phyloP scores from a whole-genome alignment of 2,113 vertebrate species.

The Otocyon megalotis region DNA sequence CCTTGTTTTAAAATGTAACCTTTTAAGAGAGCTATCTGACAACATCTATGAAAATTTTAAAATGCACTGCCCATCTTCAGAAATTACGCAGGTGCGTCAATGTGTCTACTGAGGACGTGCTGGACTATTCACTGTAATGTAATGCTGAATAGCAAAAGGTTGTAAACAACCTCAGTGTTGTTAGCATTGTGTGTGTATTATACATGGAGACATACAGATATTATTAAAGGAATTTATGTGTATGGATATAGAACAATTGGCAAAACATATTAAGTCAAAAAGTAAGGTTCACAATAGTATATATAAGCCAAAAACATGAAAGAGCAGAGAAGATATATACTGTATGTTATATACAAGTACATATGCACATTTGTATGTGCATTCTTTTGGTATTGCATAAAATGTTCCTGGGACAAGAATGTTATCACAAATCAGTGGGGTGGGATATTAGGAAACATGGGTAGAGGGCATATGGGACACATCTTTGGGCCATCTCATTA shows the following conservation, averaged over 20 bases:
- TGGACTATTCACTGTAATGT: not conserved
- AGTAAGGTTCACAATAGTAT: not conserved
- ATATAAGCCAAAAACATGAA: not conserved
- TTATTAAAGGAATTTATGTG: not conserved
- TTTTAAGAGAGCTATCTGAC: not conserved
- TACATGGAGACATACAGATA: not conserved
- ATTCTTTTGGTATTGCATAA: not conserved
- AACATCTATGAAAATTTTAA: not conserved
- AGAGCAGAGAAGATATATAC: not conserved
- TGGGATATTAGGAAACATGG: not conserved
- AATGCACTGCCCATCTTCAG: not conserved
- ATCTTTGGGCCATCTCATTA: not conserved
- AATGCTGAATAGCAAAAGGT: not conserved
- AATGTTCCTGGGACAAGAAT: not conserved
- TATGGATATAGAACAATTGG: not conserved
- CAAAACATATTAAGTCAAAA: not conserved
- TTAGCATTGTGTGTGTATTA: not conserved
- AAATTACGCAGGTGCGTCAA: not conserved
- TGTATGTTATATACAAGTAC: not conserved
- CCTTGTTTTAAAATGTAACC: not conserved
- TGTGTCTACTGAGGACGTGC: not conserved
- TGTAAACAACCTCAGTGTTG: not conserved
- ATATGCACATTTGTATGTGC: not conserved
- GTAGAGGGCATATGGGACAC: not conserved
- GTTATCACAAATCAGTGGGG: not conserved